These are phyloP conservation scores for honey bee (Apis mellifera) DNA, from an alignment of 1,140 invertebrate species.

Conservation along the genomic window DNA sequence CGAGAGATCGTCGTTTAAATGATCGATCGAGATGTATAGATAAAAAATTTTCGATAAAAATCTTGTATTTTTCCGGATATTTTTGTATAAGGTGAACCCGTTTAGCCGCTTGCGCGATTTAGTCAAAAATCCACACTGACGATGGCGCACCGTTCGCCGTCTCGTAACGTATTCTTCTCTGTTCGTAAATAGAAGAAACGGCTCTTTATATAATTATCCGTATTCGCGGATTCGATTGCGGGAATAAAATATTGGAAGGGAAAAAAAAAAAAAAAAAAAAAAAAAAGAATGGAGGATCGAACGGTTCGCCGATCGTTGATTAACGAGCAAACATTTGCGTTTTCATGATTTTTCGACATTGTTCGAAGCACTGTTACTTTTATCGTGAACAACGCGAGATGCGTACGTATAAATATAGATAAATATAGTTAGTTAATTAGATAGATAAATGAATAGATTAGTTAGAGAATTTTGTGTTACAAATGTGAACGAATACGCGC, in stretches of 20 bases:
- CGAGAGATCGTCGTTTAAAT: conserved; percentile 13
- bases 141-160: not conserved
- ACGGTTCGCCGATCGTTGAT: not conserved
- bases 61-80: conserved; percentile 59
- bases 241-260: too few species aligned
- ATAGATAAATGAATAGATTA: not conserved
- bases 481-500: not conserved
- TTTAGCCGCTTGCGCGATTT: conserved; percentile 12
- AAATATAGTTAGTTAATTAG: not conserved
- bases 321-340: not conserved
- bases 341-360: not conserved
- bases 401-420: not conserved
- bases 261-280: too few species aligned
- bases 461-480: conserved; percentile 3
- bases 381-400: not conserved
- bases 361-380: not conserved
- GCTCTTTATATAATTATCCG: too few species aligned
- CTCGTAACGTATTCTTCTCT: not conserved
- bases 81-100: conserved; percentile 48
- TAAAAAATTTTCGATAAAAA: conserved; percentile 43
- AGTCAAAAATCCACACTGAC: not conserved
- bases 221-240: too few species aligned
- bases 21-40: conserved; percentile 8
- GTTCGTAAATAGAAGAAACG: too few species aligned
- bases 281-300: not conserved